These are phyloP conservation scores for Leptopilina myrica DNA, from an alignment of 2,888 invertebrate genomes.

Conservation along the genomic window DNA sequence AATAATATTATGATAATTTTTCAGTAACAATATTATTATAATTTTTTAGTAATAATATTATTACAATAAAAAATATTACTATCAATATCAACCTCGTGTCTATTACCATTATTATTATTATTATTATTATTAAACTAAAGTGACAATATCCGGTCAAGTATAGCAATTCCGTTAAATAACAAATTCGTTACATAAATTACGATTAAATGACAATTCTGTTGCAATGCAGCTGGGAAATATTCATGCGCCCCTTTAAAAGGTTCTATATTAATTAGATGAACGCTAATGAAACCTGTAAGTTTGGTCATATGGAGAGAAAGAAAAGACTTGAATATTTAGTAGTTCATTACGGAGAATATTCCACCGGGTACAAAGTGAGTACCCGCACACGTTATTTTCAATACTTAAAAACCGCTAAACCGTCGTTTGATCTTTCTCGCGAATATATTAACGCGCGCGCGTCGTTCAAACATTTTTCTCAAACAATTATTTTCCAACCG, in stretches of 20 bases:
- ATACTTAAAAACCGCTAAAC: constrained; percentile 24
- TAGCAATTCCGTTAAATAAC: too few species aligned
- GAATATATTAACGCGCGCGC: neutral
- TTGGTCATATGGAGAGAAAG: neutral
- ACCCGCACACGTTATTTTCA: constrained; percentile 29
- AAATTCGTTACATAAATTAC: too few species aligned
- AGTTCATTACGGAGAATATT: constrained; percentile 22
- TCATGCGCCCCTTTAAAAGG: neutral
- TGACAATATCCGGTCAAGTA: too few species aligned
- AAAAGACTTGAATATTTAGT: neutral
- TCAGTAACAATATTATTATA: too few species aligned
- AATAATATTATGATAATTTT: too few species aligned
- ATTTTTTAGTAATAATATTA: too few species aligned
- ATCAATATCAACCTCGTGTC: too few species aligned
- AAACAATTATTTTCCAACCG: neutral
- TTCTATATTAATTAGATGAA: neutral
- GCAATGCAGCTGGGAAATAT: too few species aligned
- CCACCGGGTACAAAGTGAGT: constrained; percentile 2
- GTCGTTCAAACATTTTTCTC: neutral
- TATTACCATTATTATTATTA: too few species aligned
- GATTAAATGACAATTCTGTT: too few species aligned
- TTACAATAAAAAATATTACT: too few species aligned
- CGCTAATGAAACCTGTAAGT: neutral
- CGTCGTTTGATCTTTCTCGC: constrained; percentile 16
- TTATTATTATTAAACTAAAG: too few species aligned